Evolutionary conservation across 2,797 vertebrate genomes (phyloP), one percentile per base, ranked within the genome.

Genomic region (Anguilla pacifica): DNA sequence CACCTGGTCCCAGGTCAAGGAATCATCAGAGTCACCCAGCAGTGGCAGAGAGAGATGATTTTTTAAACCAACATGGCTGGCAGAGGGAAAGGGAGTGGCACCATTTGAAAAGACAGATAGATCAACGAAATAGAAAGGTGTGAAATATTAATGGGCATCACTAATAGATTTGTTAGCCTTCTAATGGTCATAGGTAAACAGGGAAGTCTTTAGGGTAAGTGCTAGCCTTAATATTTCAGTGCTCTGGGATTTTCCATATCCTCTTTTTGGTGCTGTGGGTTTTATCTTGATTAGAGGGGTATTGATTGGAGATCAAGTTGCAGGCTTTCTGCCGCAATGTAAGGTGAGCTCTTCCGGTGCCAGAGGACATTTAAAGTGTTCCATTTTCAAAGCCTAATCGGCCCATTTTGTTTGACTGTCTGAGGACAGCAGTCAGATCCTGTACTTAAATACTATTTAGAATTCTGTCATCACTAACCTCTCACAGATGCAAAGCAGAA

Each of bases 181-280:
- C 86, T 91, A 88, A 91, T 91, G 89, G 90, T 83, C 91, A 83
- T 88, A 94, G 91, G 94, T 94, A 91, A 95, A 95, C 93, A 94
- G 91, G 93, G 91, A 94, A 94, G 93, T 94, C 93, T 94, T 93
- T 89, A 93, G 92, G 90, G 92, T 94, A 94, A 95, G 94, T 95
- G 95, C 89, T 89, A 91, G 92, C 91, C 92, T 94, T 83, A 91
- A 92, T 92, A 91, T 88, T 91, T 89, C 87, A 89, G 85, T 86
- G 90, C 87, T 88, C 55, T 67, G 86, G 84, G 88, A 57, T 86
- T 85, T 57, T 83, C 74, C 35, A 61, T 51, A 35, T 51, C 39
- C 57, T 57, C 82, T 55, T 31, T 85, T 49, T 72, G 43, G 39
- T 83, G 19, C 74, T 85, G 85, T 83, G 83, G 31, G 59, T 15